Percentiles rank a stretch among this genome's conserved stretches.
phyloP scores from a whole-genome alignment of 2,113 vertebrate species.

The Polypterus senegalus region DNA sequence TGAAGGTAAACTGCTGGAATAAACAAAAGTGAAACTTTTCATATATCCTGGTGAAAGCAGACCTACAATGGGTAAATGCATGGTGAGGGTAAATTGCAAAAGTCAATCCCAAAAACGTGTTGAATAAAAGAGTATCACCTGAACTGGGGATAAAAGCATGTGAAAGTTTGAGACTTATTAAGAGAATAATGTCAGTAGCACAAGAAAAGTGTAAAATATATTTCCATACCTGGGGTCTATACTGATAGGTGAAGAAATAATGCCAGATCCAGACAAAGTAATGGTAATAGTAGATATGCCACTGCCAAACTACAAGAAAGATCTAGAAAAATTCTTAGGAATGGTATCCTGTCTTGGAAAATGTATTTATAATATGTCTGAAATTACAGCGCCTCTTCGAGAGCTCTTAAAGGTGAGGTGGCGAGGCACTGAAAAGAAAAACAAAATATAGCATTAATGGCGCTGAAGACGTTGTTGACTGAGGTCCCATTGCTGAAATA shows the following conservation, averaged over 20 bases:
- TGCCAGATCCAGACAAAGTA: conserved; percentile 4
- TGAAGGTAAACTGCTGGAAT: conserved; percentile 1
- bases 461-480: too few relatives aligned
- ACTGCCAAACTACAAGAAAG: conserved; percentile 8
- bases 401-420: neutral
- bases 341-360: conserved; percentile 7
- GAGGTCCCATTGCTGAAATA: too few relatives aligned
- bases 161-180: conserved; percentile 15
- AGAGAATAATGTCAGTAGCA: conserved; percentile 16
- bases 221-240: conserved; percentile 5
- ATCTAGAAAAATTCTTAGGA: conserved; percentile 1
- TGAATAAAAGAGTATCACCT: conserved; percentile 6
- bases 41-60: conserved; percentile 17
- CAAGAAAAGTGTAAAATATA: conserved; percentile 13
- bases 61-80: conserved; percentile 13
- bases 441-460: neutral
- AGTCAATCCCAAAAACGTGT: conserved; percentile 2
- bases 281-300: conserved; percentile 4
- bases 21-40: conserved; percentile 14
- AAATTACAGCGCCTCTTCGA: neutral
- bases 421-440: conserved; percentile 1
- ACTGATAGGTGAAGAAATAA: conserved; percentile 1
- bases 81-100: conserved; percentile 10
- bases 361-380: conserved; percentile 5
- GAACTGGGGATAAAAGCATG: conserved; percentile 17